These are phyloP conservation scores for Coptodon bakossiorum DNA, from an alignment of 2,113 vertebrate species.

Conservation along the genomic window DNA sequence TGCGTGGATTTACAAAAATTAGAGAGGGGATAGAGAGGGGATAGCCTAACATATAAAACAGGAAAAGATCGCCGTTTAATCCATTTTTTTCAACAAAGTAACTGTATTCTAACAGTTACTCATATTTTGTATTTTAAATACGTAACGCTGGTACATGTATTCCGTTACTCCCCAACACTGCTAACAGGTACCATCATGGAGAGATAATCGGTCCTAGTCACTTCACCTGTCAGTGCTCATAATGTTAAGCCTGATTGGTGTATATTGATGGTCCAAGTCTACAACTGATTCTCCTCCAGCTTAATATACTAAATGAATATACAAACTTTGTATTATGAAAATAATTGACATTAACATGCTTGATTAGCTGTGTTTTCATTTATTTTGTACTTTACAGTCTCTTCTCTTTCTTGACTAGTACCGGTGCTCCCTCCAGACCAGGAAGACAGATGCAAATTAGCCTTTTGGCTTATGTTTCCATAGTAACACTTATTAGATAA, in stretches of 20 bases:
- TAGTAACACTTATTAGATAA: conserved; percentile 59
- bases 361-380: not conserved
- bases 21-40: not conserved
- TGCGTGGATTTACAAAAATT: rapidly evolving
- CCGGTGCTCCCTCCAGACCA: not conserved
- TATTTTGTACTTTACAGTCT: not conserved
- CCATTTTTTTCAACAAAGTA: not conserved
- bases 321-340: not conserved
- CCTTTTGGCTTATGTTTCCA: conserved; percentile 39
- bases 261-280: not conserved
- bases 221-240: not conserved
- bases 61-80: not conserved
- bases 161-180: not conserved
- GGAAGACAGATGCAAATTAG: conserved; percentile 30
- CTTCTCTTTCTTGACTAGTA: not conserved
- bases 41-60: not conserved
- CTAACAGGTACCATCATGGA: not conserved
- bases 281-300: not conserved
- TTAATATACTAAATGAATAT: not conserved
- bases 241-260: not conserved
- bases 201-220: not conserved
- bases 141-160: not conserved
- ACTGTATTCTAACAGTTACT: not conserved
- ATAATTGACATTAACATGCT: not conserved
- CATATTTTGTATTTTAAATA: not conserved